Base-by-base conservation (phyloP, 1,140 invertebrate species). In the Pogonomyrmex barbatus region DNA sequence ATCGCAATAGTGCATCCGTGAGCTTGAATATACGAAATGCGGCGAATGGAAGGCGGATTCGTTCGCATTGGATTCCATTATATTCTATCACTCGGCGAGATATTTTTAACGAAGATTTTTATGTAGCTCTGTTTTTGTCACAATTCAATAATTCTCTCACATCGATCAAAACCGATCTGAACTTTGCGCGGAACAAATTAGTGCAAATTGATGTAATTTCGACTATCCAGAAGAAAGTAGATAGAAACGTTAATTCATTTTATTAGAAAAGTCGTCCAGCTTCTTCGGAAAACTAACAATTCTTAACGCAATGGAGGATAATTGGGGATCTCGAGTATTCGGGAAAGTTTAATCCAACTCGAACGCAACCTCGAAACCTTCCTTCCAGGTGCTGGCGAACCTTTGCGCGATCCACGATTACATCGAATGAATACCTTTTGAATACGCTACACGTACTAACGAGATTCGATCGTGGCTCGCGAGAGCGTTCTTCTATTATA, bases 261-360 rank as follows among this genome's bases (percentile, higher is more conserved):
- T 62, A 83, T 60, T 47, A 60, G 42, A 24, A 24, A 58, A 56
- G 54, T 82, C 52, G 14, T 33, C 12, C 36, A 12, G 39, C 47
- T 79, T 33, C 39, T 47, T 75, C 54, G 54, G 54, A 30, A 62
- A 62, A 33, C 79, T 62, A 68, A 75, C 79, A 83, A 83, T 83
- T 83, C 79, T 83, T 83, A 75, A 73, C 4, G 79, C 68, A 83
- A 83, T 33, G 54, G 68, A 60, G 36, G 39, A 75, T 83, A 83
- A 83, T 75, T 83, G 79, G 68, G 54, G 33, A 75, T 75, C 79
- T 75, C 63, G 33, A 62, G 45, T 83, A 47, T 71, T 50, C 79
- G 14, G 52, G 33, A 50, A 83, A 83, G 79, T 83, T 83, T 83
- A 83, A 83, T 83, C 79, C 68, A 83, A 83, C 79, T 47, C 79